Evolutionary conservation across 2,888 invertebrate species (phyloP), one percentile per base, ranked within the genome.

Genomic region (Laothoe populi): DNA sequence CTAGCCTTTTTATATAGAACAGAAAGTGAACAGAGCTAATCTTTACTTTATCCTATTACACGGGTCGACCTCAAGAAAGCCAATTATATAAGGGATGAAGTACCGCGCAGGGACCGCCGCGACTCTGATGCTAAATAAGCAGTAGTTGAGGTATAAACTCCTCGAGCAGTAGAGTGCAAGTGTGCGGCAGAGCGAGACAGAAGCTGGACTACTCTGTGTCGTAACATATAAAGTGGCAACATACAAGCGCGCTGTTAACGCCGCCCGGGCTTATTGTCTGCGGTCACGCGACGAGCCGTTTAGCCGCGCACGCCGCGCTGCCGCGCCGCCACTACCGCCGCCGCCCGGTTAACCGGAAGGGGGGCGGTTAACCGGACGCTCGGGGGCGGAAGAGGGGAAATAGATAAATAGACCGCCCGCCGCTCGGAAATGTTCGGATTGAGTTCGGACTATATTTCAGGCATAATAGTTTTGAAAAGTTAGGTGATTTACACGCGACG

Each of bases 231-330:
- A 91, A 92, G 91, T 91, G 92, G 90, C 88, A 92, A 91, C 92
- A 91, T 90, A 90, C 89, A 91, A 89, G 88, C 92, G 90, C 90
- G 91, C 90, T 88, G 90, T 90, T 90, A 90, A 90, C 92, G 90
- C 90, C 87, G 87, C 82, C 87, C 87, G 89, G 90, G 90, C 92
- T 92, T 91, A 92, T 92, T 92, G 92, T 92, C 92, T 92, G 92
- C 91, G 92, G 92, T 92, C 92, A 92, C 92, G 92, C 92, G 91
- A 92, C 92, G 91, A 92, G 91, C 92, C 91, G 92, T 92, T 92
- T 92, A 92, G 92, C 91, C 91, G 91, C 86, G 87, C 84, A 83
- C 87, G 82, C 87, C 65, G 65, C 53, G 53, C 53, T 35, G 19
- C 46, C 46, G 92, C 91, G 91, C 86, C 87, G 83, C 83, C 87